Evolutionary conservation across 1,140 invertebrate genomes (phyloP), one percentile per base, ranked within the genome.

Genomic region (Drosophila erecta): DNA sequence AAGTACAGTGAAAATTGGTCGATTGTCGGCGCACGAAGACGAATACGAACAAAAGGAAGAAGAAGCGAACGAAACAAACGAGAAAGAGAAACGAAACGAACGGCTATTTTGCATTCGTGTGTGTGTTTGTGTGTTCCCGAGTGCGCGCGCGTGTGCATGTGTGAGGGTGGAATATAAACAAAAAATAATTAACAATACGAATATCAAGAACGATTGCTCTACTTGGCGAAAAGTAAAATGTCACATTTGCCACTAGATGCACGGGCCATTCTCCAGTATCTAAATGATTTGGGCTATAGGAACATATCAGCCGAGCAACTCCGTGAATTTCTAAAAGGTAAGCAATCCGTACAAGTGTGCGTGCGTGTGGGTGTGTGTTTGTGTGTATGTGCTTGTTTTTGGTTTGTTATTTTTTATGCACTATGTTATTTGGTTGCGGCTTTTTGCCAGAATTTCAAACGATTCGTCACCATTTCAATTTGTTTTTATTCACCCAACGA

Each of bases 251-350:
- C 90, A 56, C 77, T 93, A 70, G 92, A 93, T 84, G 90, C 93
- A 40, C 78, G 91, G 64, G 93, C 93, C 83, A 93, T 94, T 47
- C 84, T 93, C 62, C 65, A 77, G 49, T 92, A 93, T 91, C 90
- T 94, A 89, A 93, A 93, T 91, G 87, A 93, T 75, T 84, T 94
- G 73, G 93, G 93, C 60, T 93, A 93, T 80, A 91, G 91, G 37
- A 93, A 93, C 87, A 93, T 94, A 78, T 91, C 90, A 55, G 92
- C 91, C 35, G 83, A 92, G 79, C 93, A 93, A 84, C 85, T 94
- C 71, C 93, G 93, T 86, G 93, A 93, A 81, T 94, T 94, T 90
- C 91, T 93, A 67, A 92, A 91, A 92, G 93, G 93, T 93, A 92
- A 89, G 81, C 15, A 38, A 71, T 24, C 46, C 56, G 27, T 15